phyloP scores from a whole-genome alignment of 1,140 invertebrate species.

The Lucilia cuprina region DNA sequence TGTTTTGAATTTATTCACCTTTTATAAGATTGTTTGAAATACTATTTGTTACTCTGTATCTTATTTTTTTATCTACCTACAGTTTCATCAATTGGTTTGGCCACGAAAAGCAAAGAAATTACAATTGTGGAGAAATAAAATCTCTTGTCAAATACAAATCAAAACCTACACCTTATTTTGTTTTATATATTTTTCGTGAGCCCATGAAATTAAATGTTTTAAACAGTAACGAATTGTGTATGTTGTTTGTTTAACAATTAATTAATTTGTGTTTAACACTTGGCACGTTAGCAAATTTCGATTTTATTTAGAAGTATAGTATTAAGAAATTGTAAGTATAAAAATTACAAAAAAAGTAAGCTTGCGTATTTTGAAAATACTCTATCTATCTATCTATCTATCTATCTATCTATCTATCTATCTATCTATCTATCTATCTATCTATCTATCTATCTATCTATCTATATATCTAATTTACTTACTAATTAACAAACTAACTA shows the following conservation, averaged over 20 bases:
- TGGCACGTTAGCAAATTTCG: background rate
- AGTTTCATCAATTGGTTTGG: constrained; percentile 1
- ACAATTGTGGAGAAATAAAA: background rate
- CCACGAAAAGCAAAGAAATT: background rate
- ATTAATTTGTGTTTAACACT: constrained; percentile 12
- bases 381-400: too few species aligned
- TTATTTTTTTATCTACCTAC: background rate
- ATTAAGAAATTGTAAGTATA: background rate
- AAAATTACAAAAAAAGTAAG: background rate
- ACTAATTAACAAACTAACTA: too few species aligned
- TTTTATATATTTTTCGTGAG: background rate
- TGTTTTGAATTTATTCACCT: too few species aligned
- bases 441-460: too few species aligned
- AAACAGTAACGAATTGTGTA: background rate
- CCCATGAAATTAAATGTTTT: background rate
- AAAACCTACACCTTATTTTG: background rate
- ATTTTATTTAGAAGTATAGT: background rate
- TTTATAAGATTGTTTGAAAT: too few species aligned
- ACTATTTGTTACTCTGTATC: too few species aligned
- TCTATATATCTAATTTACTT: too few species aligned
- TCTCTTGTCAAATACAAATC: background rate
- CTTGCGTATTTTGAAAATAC: background rate
- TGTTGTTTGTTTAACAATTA: constrained; percentile 1
- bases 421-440: too few species aligned
- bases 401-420: too few species aligned